Evolutionary conservation across 1,140 invertebrate genomes (phyloP).

Genomic region (Alviniconcha marisindica): DNA sequence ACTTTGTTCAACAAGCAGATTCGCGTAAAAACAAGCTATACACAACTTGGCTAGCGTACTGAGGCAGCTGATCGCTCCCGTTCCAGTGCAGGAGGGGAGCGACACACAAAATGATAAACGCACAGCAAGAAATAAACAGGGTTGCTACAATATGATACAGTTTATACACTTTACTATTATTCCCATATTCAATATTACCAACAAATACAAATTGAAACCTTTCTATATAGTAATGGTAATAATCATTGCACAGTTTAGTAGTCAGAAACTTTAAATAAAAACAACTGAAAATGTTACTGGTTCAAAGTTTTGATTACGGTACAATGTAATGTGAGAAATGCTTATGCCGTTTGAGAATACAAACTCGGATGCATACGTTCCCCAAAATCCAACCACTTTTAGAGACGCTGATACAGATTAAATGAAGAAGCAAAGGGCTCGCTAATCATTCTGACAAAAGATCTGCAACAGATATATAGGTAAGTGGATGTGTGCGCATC

Average conservation of each 20-base stretch:
- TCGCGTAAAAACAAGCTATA: slow-evolving; percentile 20
- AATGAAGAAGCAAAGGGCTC: too few relatives aligned
- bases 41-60: slow-evolving; percentile 25
- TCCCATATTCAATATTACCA: slow-evolving; percentile 36
- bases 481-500: too few relatives aligned
- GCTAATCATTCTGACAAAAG: too few relatives aligned
- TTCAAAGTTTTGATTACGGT: slow-evolving; percentile 9
- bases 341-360: background rate
- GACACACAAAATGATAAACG: background rate
- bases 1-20: slow-evolving; percentile 30
- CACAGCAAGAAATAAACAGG: slow-evolving; percentile 12
- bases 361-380: background rate
- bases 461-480: too few relatives aligned
- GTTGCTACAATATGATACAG: slow-evolving; percentile 32
- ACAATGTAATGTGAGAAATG: background rate
- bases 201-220: slow-evolving; percentile 33
- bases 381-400: too few relatives aligned
- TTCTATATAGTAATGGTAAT: background rate
- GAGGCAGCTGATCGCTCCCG: background rate
- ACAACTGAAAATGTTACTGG: background rate
- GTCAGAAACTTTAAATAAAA: background rate
- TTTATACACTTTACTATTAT: slow-evolving; percentile 35
- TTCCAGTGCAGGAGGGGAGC: background rate
- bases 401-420: too few relatives aligned
- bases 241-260: slow-evolving; percentile 42